A percentile compares a stretch with the other conserved stretches of the same genome.
These are phyloP conservation scores for Butorides virescens DNA, from an alignment of 2,113 vertebrate species.

Conservation along the genomic window DNA sequence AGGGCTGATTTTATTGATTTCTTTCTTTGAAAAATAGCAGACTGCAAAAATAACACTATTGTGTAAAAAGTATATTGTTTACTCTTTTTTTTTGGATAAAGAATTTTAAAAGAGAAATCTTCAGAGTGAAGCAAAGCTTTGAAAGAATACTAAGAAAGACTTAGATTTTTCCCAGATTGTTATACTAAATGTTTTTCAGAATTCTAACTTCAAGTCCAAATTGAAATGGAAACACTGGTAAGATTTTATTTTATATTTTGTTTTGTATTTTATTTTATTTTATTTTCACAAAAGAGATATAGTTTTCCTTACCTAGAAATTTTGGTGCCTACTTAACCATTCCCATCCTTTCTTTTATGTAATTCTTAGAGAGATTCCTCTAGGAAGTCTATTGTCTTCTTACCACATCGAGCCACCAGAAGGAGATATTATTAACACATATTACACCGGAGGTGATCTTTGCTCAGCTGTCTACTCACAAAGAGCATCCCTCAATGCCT, in stretches of 20 bases:
- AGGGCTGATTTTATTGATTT: not conserved
- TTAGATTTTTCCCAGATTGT: not conserved
- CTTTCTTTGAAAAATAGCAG: not conserved
- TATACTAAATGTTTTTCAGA: not conserved
- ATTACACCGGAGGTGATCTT: not conserved
- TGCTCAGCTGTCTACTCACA: constrained; percentile 25
- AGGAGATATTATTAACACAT: constrained; percentile 11
- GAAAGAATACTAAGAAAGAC: not conserved
- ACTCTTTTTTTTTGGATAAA: not conserved
- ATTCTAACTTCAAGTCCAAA: not conserved
- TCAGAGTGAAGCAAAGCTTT: not conserved
- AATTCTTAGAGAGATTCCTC: not conserved
- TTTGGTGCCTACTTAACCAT: not conserved
- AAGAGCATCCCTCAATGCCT: constrained; percentile 19
- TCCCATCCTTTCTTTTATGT: not conserved
- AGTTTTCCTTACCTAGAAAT: not conserved
- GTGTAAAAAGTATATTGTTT: not conserved
- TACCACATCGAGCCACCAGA: not conserved
- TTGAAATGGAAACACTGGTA: not conserved
- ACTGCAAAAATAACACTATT: not conserved
- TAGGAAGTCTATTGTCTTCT: not conserved
- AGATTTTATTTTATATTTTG: not conserved
- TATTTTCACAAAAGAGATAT: not conserved
- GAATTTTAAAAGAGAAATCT: not conserved
- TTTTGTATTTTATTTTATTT: not conserved